Base-by-base conservation (phyloP, 2,888 invertebrate genomes). In the Tanypteryx hageni region DNA sequence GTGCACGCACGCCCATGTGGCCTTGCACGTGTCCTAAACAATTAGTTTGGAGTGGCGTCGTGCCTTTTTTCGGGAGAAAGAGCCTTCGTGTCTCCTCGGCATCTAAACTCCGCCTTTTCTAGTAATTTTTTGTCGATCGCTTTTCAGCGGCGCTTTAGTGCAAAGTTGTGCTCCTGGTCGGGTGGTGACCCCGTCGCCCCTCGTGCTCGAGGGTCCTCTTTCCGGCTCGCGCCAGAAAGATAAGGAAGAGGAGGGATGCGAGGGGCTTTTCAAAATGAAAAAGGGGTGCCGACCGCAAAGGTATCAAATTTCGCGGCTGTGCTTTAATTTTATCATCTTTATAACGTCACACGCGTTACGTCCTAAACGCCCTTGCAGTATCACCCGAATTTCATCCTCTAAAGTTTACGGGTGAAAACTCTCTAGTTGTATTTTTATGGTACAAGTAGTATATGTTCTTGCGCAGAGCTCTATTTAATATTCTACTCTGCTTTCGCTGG, bases 1-100 rank as follows among this genome's bases (percentile, higher is more conserved):
- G 44, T 44, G 44, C 44, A 44, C 44, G 44, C 44, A 44, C 44
- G 44, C 44, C 1, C 44, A 13, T 14, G 5, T 7, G 89, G 31
- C 89, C 89, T 89, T 89, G 89, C 61, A 89, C 89, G 89, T 64
- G 89, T 89, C 89, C 89, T 18, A 89, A 89, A 89, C 89, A 89
- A 89, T 89, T 89, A 89, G 27, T 22, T n/a, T 61, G 58, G 64
- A 89, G 89, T 89, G 89, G 31, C 44, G 83, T 44, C 44, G 44
- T 44, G 44, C 44, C 44, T 3, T 44, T 44, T 44, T 76, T 76
- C 22, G 14, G 64, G 44, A 44, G 44, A 44, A 44, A 44, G 44
- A 44, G 64, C 64, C 64, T 64, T 64, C 76, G 76, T 76, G 76
- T 76, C 76, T 76, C 22, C 76, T 22, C 10, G 22, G 76, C n/a